These are phyloP conservation scores for Choristoneura rosaceana DNA, from an alignment of 2,888 invertebrate genomes.

Conservation along the genomic window DNA sequence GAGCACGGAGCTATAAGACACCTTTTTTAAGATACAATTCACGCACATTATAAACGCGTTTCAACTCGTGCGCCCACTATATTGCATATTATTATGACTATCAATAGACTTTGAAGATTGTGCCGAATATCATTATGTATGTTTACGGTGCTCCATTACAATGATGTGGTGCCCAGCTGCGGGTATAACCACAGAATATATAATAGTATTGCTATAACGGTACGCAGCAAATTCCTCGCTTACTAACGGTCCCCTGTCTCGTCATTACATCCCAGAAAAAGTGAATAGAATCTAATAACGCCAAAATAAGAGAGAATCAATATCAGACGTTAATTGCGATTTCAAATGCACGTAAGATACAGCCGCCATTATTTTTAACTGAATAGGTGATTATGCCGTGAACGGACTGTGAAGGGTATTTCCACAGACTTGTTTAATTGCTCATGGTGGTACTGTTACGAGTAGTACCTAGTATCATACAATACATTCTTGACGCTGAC, in stretches of 20 bases:
- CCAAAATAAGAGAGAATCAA: conserved; percentile 11
- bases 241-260: conserved; percentile 71
- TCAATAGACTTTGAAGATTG: conserved; percentile 29
- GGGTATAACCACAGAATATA: too few relatives aligned
- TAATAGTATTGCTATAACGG: too few relatives aligned
- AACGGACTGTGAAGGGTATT: conserved; percentile 57
- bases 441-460: background rate
- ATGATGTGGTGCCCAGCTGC: conserved; percentile 35
- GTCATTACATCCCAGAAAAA: conserved; percentile 62
- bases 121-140: conserved; percentile 22
- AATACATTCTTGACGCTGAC: background rate
- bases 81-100: background rate
- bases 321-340: conserved; percentile 9
- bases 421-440: conserved; percentile 57
- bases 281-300: conserved; percentile 62
- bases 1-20: too few relatives aligned
- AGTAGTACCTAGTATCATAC: too few relatives aligned
- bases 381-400: conserved; percentile 49
- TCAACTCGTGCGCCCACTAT: background rate
- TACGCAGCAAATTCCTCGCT: conserved; percentile 63
- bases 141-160: conserved; percentile 28
- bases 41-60: background rate
- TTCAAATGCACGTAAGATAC: conserved; percentile 4
- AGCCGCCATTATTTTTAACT: conserved; percentile 19
- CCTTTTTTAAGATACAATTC: background rate